Evolutionary conservation across 2,888 invertebrate species (phyloP), one percentile per base, ranked within the genome.

Genomic region (Polyploca ridens): DNA sequence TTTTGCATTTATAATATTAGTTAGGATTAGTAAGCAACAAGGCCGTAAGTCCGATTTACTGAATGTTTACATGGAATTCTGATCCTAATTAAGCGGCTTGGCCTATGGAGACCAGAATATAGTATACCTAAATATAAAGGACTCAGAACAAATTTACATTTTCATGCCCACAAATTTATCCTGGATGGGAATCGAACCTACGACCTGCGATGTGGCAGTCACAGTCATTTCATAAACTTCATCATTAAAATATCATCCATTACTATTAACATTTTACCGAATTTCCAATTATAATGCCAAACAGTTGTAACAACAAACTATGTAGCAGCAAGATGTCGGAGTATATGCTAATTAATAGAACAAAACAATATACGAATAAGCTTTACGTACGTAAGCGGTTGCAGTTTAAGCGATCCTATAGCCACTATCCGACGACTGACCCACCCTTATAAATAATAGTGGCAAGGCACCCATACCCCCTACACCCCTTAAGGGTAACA

Each of bases 391-490:
- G 83, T 83, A 82, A 84, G 79, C 82, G 83, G 82, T 76, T 87
- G 87, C 89, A 88, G 80, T 81, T 76, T 75, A 76, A 77, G 76
- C 71, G 78, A 76, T 73, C 73, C 71, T 81, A 81, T 78, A 74
- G 75, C 79, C 84, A 86, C 90, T 89, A 90, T 89, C 91, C 87
- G 81, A 83, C 83, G 84, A 83, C 91, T 91, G 92, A 91, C 93
- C 91, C 91, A 88, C 90, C 93, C 93, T 92, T 93, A 93, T 93
- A 93, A 94, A 93, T 94, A 94, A 93, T 93, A 93, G 93, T 91
- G 90, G 92, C 87, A 90, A 90, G 88, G 86, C 88, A 76, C 87
- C 88, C 85, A 79, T 81, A 81, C 86, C 85, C 87, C 86, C 87
- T 83, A 78, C 83, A 84, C 89, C 87, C 88, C 86, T 84, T 83